Evolutionary conservation across 1,140 invertebrate species (phyloP).

Genomic region (Zaprionus inermis): DNA sequence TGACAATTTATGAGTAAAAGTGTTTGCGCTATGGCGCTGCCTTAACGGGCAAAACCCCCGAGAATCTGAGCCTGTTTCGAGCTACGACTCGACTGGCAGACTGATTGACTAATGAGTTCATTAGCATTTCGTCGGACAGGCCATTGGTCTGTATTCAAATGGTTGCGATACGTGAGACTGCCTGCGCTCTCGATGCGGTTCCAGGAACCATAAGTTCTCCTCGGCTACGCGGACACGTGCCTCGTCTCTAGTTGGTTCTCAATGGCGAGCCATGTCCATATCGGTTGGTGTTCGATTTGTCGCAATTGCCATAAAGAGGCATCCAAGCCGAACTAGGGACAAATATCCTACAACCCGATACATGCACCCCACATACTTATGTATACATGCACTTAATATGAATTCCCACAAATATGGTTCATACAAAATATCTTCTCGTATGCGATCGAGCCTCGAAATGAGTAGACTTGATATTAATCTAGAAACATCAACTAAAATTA

Average conservation of each 20-base stretch:
- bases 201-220: constrained; percentile 32
- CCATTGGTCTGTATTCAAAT: constrained; percentile 60
- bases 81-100: constrained; percentile 17
- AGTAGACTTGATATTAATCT: neutral
- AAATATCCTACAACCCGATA: constrained; percentile 17
- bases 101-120: constrained; percentile 78
- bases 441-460: neutral
- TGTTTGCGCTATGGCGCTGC: constrained; percentile 47
- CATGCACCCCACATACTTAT: constrained; percentile 17
- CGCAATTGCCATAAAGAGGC: constrained; percentile 54
- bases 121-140: constrained; percentile 55
- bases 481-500: neutral
- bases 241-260: constrained; percentile 41
- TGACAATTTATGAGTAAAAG: constrained; percentile 80
- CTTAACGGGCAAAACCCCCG: constrained; percentile 38
- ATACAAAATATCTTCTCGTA: constrained; percentile 7
- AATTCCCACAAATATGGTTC: constrained; percentile 22
- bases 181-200: constrained; percentile 19
- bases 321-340: constrained; percentile 39
- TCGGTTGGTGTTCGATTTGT: constrained; percentile 70
- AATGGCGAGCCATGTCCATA: constrained; percentile 57
- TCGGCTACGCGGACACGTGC: constrained; percentile 51
- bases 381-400: constrained; percentile 10
- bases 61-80: constrained; percentile 18
- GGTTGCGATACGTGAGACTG: too few relatives aligned